Base-by-base conservation (phyloP, 2,113 vertebrate species). In the Pterocles orientalis region DNA sequence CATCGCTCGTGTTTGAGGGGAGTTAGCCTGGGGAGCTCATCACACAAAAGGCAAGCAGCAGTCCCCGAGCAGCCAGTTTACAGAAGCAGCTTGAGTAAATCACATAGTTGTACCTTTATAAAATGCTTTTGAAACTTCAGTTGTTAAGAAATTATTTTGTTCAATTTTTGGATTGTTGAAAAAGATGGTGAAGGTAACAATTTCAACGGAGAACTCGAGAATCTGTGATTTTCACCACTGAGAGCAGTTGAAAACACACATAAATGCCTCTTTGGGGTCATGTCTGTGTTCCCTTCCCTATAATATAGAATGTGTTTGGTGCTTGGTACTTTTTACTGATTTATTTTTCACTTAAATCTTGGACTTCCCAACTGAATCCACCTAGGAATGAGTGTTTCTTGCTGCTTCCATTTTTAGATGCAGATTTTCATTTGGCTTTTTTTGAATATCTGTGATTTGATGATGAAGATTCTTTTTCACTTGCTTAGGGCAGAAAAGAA, bases 241-340 rank as follows among this genome's bases (percentile, higher is more conserved):
- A 21, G 28, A 50, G 36, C 31, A n/a, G 43, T 7, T 31, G 69
- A n/a, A 41, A 65, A 41, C n/a, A 14, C 43, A 8, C 10, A 7
- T 34, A 21, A 29, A 34, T 64, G 7, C 3, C 18, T 41, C 50
- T 51, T 51, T 18, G 18, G 15, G 7, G 34, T 47, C 45, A 24
- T 3, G 0, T 33, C 29, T 12, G 6, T 2, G 0, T 60, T 53
- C 34, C n/a, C 64, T 29, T 62, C 48, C 29, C 33, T 53, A 10
- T 1, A 36, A 24, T 7, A 24, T 1, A 24, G 23, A 56, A 29
- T 8, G 18, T 17, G 0, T 36, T 26, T 36, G 9, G 20, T 21
- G 39, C 33, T 60, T 10, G 33, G 29, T 60, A 36, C 66, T 41
- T 72, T 65, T 53, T 14, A 9, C 18, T 31, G 24, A 33, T 34